These are phyloP conservation scores for Nothocercus nigrocapillus DNA, from an alignment of 2,113 vertebrate species.

Conservation along the genomic window DNA sequence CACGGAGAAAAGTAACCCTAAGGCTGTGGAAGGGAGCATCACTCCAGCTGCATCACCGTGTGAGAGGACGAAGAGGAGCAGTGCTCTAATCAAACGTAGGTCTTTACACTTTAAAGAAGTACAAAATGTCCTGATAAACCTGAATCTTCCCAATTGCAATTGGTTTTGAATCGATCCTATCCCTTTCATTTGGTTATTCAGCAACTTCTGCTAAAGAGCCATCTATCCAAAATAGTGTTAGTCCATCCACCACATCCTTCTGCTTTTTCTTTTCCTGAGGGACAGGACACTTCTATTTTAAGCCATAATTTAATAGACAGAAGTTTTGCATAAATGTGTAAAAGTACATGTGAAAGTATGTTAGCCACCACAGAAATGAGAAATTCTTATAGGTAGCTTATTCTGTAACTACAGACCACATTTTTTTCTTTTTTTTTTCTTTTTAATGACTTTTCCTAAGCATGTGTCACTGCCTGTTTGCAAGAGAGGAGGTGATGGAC, in stretches of 20 bases:
- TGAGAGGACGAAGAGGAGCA: background rate
- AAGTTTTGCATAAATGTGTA: background rate
- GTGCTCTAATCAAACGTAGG: accelerated
- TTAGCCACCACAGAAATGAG: background rate
- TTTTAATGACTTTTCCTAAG: background rate
- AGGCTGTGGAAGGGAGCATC: background rate
- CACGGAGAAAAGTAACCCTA: background rate
- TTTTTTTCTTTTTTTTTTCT: background rate
- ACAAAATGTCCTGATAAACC: background rate
- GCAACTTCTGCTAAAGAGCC: background rate
- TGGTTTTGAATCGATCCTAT: background rate
- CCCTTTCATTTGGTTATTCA: background rate
- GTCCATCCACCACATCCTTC: background rate
- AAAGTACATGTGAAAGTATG: background rate
- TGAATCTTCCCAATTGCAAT: background rate
- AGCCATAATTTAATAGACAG: background rate
- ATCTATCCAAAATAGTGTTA: background rate
- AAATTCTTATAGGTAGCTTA: background rate
- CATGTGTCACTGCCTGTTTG: background rate
- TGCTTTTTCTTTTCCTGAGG: background rate
- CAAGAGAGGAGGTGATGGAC: background rate
- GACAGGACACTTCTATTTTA: background rate
- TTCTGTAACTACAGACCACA: background rate
- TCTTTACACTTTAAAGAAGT: background rate
- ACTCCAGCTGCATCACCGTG: background rate